Base-by-base conservation (phyloP, 2,113 vertebrate species). In the Excalfactoria chinensis region DNA sequence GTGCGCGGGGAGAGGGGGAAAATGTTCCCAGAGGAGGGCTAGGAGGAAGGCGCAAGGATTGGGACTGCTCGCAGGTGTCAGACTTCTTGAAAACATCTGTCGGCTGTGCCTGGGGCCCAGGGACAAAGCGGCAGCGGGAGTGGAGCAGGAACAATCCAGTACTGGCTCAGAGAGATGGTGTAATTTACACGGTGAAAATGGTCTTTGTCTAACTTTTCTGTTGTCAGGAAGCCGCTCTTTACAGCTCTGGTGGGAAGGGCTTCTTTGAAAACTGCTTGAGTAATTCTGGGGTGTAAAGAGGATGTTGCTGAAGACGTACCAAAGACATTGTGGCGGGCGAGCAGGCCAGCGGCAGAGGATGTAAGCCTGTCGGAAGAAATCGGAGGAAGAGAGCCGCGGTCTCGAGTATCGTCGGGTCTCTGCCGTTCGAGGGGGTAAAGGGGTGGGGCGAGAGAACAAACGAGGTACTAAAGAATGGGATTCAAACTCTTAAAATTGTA, bases 171-270 rank as follows among this genome's bases (percentile, higher is more conserved):
- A 30, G 70, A 66, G 80, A 72, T 78, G 83, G 53, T 84, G 78
- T 19, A 16, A 43, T 46, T 87, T 10, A 4, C 16, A 6, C 34
- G 21, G 58, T 68, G 87, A 37, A 83, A 75, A 88, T 18, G 72
- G 26, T 37, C 95, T 94, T 96, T 90, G 84, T 90, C 64, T 86
- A 90, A 84, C 90, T 95, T 95, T 90, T 32, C 69, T 83, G 94
- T 69, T 60, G 79, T 63, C 79, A 28, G 55, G 56, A 55, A 66
- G 49, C 79, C 59, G 63, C 40, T 20, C 68, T 75, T 88, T 72
- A 34, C 35, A 75, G 73, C 85, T 71, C 8, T 35, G 17, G 71
- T 59, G 30, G 66, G 82, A 89, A 92, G 66, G 75, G 41, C 37
- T 88, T 19, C 89, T 51, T 64, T 56, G 53, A 30, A 58, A 62